Base-by-base conservation (phyloP, 2,888 invertebrate species). In the Quadriops clusia region DNA sequence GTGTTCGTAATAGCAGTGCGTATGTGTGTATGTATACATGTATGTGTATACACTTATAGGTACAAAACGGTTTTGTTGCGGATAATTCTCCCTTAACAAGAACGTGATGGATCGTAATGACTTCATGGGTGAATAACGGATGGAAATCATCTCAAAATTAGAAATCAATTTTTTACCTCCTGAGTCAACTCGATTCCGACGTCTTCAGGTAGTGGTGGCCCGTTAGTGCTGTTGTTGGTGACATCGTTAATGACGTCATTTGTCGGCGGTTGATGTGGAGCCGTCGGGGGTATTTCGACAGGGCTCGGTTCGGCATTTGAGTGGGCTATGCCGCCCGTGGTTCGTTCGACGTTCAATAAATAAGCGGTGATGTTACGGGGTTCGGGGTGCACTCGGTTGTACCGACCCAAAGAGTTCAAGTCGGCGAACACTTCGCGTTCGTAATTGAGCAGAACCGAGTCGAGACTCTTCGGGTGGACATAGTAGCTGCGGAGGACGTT, bases 371-470 rank as follows among this genome's bases (percentile, higher is more conserved):
- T 70, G 54, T 67, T 60, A 44, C 66, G 65, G 49, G 67, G 52
- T 41, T 58, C 52, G 40, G 65, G 51, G 45, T 63, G 61, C 58
- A 64, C 42, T 57, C 66, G 60, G 43, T 68, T 68, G 49, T 72
- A 74, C 39, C 72, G 56, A 3, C 81, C 81, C 25, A 82, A 60
- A 3, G 78, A 73, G 53, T 81, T 78, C 28, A 82, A 57, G 49
- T 79, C 81, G 49, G 72, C 80, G 54, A 79, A 84, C 43, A 77
- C 61, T 54, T 72, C 74, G 47, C 78, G 64, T 56, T 81, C 78
- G 54, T 81, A 78, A 48, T 76, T 76, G 5, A 79, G 59, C 32
- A 81, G 57, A 30, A 78, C 66, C 28, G 76, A 74, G 55, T 81
- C 81, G 28, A 79, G 52, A 33, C 72, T 78, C 50, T 82, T 82